Base-by-base conservation (phyloP, 2,888 invertebrate genomes). In the Liodrosophila aerea region DNA sequence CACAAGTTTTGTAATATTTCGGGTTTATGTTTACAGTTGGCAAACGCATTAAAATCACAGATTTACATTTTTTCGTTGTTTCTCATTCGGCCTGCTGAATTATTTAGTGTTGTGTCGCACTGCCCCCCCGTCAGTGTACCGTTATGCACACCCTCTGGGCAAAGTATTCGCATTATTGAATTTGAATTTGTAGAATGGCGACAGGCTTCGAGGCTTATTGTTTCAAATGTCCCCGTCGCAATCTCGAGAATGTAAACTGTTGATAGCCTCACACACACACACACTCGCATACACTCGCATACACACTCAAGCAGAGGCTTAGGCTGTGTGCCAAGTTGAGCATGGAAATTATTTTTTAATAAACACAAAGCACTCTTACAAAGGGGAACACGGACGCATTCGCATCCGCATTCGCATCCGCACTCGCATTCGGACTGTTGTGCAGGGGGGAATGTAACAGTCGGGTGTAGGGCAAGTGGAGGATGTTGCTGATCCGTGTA, bases 1-100 rank as follows among this genome's bases (percentile, higher is more conserved):
- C 85, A 74, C 73, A 87, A 85, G 85, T 85, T 85, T 83, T 76
- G 87, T 77, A 85, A 85, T 87, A 87, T 85, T 87, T 84, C 67
- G 85, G 85, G 76, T 84, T 85, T 85, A 87, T 85, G 77, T 87
- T 85, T 87, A 86, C 87, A 85, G 87, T 84, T 87, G 77, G 77
- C 84, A 77, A 77, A 86, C 77, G 85, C 87, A 85, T 87, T 85
- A 87, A 85, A 85, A 81, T 84, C 86, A 87, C 84, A 86, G 87
- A 85, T 83, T 86, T 77, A 84, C 81, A 83, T 86, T 75, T 74
- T 73, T 54, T 49, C 61, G 1, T 18, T 13, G n/a, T 13, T 7
- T 15, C 9, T 9, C 7, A 31, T 43, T 31, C 36, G 49, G 31
- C 49, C 64, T 59, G 39, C 44, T 84, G 87, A 87, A 87, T 87